Percentiles rank a stretch among this genome's conserved stretches.
Evolutionary conservation across 1,140 invertebrate genomes (phyloP).

Genomic region (Eriocheir sinensis): DNA sequence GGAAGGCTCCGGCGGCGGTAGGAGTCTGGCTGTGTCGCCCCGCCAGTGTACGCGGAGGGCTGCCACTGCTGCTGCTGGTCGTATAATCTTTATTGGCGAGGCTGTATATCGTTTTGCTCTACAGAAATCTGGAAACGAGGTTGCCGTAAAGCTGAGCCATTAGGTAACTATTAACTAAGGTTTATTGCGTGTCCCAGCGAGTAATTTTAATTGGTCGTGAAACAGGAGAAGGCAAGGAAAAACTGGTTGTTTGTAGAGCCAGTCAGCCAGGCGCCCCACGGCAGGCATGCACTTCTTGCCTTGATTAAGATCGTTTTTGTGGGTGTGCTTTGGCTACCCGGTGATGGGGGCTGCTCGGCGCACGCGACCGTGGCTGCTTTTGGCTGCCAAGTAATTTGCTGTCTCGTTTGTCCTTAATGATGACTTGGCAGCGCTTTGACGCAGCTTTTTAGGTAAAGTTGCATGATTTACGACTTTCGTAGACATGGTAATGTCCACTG

Average conservation of each 20-base stretch:
- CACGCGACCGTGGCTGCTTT: neutral
- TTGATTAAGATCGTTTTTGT: neutral
- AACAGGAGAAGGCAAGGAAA: neutral
- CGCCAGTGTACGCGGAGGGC: no score
- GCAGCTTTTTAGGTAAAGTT: no score
- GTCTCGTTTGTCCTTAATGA: conserved; percentile 5
- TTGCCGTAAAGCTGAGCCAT: neutral
- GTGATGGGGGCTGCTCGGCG: neutral
- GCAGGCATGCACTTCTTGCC: neutral
- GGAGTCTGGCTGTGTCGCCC: no score
- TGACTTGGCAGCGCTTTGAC: no score
- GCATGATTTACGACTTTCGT: no score
- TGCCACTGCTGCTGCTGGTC: neutral
- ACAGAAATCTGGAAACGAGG: neutral
- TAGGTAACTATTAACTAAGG: conserved; percentile 15
- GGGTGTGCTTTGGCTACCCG: neutral
- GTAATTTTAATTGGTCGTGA: conserved; percentile 17
- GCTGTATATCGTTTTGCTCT: neutral
- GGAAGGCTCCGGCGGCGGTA: neutral
- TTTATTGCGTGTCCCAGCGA: neutral
- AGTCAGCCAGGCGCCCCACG: neutral
- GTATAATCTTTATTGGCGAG: neutral
- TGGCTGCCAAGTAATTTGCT: neutral
- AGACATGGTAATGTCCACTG: no score
- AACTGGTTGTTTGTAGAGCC: neutral